Base-by-base conservation (phyloP, 2,113 vertebrate species). In the Thunnus maccoyii region DNA sequence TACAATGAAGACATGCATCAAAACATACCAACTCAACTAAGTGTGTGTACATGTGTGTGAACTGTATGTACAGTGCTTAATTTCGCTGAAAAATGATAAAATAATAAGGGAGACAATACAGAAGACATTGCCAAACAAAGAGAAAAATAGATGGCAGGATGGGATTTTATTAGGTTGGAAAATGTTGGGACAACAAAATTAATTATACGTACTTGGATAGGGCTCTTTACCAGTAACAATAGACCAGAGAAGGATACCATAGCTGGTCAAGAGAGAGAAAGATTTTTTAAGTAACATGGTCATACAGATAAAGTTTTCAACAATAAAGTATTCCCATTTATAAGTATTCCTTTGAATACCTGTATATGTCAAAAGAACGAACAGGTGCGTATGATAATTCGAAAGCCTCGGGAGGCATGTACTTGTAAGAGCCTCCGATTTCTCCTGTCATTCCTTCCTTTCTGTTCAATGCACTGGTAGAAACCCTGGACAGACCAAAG, bases 401-500 rank as follows among this genome's bases (percentile, higher is more conserved):
- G 69, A 97, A 92, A 48, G 96, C 92, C 68, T 97, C 96, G 4
- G 96, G 96, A 18, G 96, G 95, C 92, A 95, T 91, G 89, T 95
- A 97, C 52, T 89, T 90, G 16, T 72, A 50, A 0, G 96, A 94
- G 3, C 96, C 95, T 17, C 88, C 90, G 1, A 30, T 15, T 0
- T 32, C 5, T 14, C 3, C 51, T 4, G 8, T 3, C n/a, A 2
- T 48, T 44, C 20, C 16, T 15, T 3, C 20, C 3, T 0, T 30
- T 47, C n/a, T 22, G 1, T 1, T 85, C 68, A 73, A 83, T 85
- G 20, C 41, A 81, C 93, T 80, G 46, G 55, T 79, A 25, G 90
- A 93, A 78, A 95, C 84, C 36, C 88, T 94, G 20, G 94, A 94
- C 74, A 97, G 79, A 48, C 96, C 96, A 89, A 97, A 97, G 89